Evolutionary conservation across 2,888 invertebrate species (phyloP), one percentile per base, ranked within the genome.

Genomic region (Brenthis daphne): DNA sequence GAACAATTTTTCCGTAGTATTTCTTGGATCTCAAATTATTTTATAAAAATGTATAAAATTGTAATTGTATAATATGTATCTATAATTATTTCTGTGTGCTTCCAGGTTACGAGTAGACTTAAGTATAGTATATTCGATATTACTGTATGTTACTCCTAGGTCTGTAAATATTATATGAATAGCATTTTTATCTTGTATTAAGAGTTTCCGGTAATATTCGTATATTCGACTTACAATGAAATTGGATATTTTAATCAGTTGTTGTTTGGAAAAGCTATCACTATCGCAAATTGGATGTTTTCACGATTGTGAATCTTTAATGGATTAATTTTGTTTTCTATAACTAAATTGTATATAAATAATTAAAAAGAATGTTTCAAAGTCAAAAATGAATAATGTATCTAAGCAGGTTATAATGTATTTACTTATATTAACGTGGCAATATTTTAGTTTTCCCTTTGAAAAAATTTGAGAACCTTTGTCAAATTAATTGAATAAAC

Each of bases 121-220:
- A 88, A 85, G 77, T 68, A 74, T 76, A 73, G 74, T 61, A 68
- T 71, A 69, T 72, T 64, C 70, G 68, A 76, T 73, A 65, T 70
- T 74, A 69, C 68, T 73, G 56, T 73, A 74, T 61, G 73, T 69
- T 74, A 75, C 75, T 64, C 16, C 78, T 81, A 77, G 76, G 80
- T 77, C 71, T 90, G 91, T 91, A 90, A 89, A 90, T 91, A 91
- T 79, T 71, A 84, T 79, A 79, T 82, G 76, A 83, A 77, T 90
- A 89, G 88, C 88, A 88, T 90, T 90, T 89, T 88, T 89, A 89
- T 87, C 88, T 86, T 84, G 80, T 84, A 84, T 60, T 80, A 78
- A 79, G 80, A 77, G 60, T 16, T 43, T 37, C 43, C 50, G 51
- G 54, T 47, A 47, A 47, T 48, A 75, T 16, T 55, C 24, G 13